These are phyloP conservation scores for Solea senegalensis DNA, from an alignment of 2,113 vertebrate genomes.

Conservation along the genomic window DNA sequence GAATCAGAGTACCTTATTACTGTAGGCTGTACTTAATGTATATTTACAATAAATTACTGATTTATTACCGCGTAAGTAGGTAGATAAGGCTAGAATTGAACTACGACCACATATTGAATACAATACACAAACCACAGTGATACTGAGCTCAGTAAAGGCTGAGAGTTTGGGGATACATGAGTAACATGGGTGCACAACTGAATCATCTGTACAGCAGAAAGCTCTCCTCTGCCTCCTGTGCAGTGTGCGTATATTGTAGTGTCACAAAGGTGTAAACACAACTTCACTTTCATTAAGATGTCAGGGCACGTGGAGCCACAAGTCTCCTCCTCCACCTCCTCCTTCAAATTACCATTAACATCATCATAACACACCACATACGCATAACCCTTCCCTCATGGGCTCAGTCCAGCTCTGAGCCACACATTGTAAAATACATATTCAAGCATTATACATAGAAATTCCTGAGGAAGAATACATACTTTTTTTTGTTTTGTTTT, in stretches of 20 bases:
- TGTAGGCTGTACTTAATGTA: neutral
- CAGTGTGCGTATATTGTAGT: slow-evolving; percentile 18
- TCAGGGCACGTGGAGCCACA: slow-evolving; percentile 64
- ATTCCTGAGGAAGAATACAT: no score
- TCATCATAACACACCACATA: slow-evolving; percentile 35
- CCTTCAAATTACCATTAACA: slow-evolving; percentile 36
- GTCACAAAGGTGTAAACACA: slow-evolving; percentile 66
- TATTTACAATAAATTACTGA: neutral
- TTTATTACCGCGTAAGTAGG: neutral
- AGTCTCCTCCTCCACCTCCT: slow-evolving; percentile 46
- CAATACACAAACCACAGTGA: neutral
- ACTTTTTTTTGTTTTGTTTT: no score
- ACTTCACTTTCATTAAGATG: slow-evolving; percentile 45
- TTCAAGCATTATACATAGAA: no score
- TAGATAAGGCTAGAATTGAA: neutral
- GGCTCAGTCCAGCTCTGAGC: neutral
- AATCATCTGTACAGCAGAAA: neutral
- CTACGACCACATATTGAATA: neutral
- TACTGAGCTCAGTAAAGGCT: neutral
- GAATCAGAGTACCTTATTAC: neutral
- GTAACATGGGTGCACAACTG: neutral
- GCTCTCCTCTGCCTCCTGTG: neutral
- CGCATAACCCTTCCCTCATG: neutral
- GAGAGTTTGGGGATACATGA: neutral
- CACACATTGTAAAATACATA: neutral